phyloP scores from a whole-genome alignment of 1,140 invertebrate species.

The Drosophila subpulchrella region DNA sequence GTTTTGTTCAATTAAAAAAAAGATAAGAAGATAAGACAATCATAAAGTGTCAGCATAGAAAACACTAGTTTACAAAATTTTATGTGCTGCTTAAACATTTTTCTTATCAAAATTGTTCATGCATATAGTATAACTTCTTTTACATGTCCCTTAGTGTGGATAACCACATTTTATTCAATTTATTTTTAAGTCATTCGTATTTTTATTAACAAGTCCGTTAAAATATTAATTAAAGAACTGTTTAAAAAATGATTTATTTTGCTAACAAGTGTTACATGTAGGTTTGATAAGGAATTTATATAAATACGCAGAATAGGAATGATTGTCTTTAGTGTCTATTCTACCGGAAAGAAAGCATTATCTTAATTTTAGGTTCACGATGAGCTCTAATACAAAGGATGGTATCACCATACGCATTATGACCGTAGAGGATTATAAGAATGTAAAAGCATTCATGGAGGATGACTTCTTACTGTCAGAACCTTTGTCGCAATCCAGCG shows the following conservation, averaged over 20 bases:
- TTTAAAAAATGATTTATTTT: not conserved
- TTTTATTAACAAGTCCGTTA: no score
- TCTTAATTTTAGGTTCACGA: not conserved
- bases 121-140: no score
- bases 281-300: not conserved
- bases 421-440: constrained; percentile 18
- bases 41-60: no score
- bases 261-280: not conserved
- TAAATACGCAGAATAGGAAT: not conserved
- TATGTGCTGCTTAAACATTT: not conserved
- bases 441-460: constrained; percentile 24
- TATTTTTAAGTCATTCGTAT: no score
- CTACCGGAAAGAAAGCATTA: no score
- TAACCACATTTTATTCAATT: no score
- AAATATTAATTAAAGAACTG: not conserved
- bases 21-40: not conserved
- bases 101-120: no score
- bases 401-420: constrained; percentile 31
- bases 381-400: constrained; percentile 11
- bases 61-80: not conserved
- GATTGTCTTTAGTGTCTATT: not conserved
- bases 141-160: no score
- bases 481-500: constrained; percentile 14
- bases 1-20: not conserved
- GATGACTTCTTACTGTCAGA: constrained; percentile 22